These are phyloP conservation scores for Chouioia cunea DNA, from an alignment of 2,888 invertebrate species.

Conservation along the genomic window DNA sequence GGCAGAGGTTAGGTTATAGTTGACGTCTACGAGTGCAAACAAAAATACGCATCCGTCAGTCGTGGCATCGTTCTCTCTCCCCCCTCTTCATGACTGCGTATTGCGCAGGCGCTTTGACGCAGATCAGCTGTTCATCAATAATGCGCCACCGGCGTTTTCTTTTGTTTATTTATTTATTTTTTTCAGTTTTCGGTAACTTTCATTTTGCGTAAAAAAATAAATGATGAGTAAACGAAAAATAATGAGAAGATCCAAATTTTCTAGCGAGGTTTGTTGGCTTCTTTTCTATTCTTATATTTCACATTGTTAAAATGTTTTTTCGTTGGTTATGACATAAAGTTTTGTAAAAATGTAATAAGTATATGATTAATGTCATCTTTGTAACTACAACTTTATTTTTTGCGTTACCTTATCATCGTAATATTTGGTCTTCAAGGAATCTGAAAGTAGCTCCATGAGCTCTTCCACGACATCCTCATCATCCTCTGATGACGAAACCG, in stretches of 20 bases:
- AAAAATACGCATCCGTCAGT: slow-evolving; percentile 20
- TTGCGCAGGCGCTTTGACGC: not conserved
- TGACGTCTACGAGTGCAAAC: slow-evolving; percentile 28
- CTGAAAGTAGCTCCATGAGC: slow-evolving; percentile 47
- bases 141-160: not conserved
- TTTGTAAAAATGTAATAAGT: too few species aligned
- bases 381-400: too few species aligned
- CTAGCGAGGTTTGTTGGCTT: slow-evolving; percentile 41
- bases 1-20: slow-evolving; percentile 5
- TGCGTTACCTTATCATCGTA: not conserved
- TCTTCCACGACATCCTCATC: slow-evolving; percentile 69
- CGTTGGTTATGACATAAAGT: too few species aligned
- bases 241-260: slow-evolving; percentile 24
- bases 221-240: slow-evolving; percentile 33
- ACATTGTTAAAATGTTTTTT: too few species aligned
- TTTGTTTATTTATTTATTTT: not conserved
- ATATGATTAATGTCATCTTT: too few species aligned
- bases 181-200: not conserved
- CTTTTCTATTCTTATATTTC: not conserved
- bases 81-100: not conserved
- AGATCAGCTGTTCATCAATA: slow-evolving; percentile 32
- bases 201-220: not conserved
- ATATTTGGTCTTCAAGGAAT: slow-evolving; percentile 46
- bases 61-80: slow-evolving; percentile 35
- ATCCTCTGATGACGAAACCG: slow-evolving; percentile 62